Percentiles rank a stretch among this genome's conserved stretches.
phyloP scores from a whole-genome alignment of 2,797 vertebrate genomes.

The Forpus xanthops region DNA sequence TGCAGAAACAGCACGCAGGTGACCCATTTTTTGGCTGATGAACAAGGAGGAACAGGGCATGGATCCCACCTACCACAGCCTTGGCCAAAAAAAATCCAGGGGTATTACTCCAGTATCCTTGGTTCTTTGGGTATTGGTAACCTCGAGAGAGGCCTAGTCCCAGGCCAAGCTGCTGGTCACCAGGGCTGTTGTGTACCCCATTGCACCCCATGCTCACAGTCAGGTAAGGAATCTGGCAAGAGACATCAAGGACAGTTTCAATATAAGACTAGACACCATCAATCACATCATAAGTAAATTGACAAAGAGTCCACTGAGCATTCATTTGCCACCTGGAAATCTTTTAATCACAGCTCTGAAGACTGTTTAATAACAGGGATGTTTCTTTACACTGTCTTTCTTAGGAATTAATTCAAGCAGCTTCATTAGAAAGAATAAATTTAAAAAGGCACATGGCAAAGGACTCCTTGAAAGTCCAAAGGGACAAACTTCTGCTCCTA shows the following conservation, averaged over 20 bases:
- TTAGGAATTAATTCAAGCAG: slow-evolving; percentile 15
- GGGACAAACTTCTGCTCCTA: not conserved
- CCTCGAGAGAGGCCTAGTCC: not conserved
- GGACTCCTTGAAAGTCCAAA: not conserved
- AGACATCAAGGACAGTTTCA: not conserved
- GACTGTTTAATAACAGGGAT: not conserved
- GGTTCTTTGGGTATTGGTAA: not conserved
- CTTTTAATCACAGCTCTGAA: slow-evolving; percentile 3
- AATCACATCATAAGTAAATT: not conserved
- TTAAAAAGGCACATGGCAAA: not conserved
- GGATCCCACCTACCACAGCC: not conserved
- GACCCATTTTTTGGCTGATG: not conserved
- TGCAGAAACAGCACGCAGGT: accelerated
- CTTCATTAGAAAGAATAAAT: slow-evolving; percentile 37
- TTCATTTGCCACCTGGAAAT: not conserved
- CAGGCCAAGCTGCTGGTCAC: not conserved
- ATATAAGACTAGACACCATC: not conserved
- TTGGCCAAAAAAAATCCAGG: not conserved
- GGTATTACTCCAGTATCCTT: not conserved
- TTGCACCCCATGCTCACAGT: not conserved
- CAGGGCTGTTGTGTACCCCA: not conserved
- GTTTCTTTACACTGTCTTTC: slow-evolving; percentile 11
- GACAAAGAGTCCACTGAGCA: not conserved
- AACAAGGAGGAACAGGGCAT: not conserved
- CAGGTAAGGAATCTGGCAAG: not conserved